These are phyloP conservation scores for Sarcophaga rosellei DNA, from an alignment of 2,888 invertebrate species.

Conservation along the genomic window DNA sequence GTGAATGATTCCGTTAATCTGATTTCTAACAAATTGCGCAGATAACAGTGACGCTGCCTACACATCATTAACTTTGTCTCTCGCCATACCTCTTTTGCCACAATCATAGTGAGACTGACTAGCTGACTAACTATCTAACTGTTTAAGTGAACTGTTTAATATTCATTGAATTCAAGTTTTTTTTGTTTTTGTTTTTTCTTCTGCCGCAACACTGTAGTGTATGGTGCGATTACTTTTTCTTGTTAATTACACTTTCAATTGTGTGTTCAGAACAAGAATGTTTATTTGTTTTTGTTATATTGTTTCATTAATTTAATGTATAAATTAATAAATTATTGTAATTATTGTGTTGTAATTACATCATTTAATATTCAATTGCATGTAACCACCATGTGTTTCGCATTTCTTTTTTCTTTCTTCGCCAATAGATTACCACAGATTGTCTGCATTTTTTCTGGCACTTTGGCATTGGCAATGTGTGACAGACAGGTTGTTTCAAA, in stretches of 20 bases:
- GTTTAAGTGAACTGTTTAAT: constrained; percentile 1
- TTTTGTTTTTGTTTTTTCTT: too few relatives aligned
- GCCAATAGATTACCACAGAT: background rate
- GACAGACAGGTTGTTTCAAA: too few relatives aligned
- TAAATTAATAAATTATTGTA: constrained; percentile 41
- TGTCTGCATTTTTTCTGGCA: background rate
- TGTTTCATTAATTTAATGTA: constrained; percentile 1
- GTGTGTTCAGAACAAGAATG: background rate
- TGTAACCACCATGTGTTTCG: background rate
- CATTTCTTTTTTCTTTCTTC: background rate
- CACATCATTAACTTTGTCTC: background rate
- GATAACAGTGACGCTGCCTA: background rate
- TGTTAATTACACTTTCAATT: constrained; percentile 30
- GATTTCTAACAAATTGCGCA: constrained; percentile 26
- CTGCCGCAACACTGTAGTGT: background rate
- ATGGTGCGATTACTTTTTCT: background rate
- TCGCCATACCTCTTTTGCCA: too few relatives aligned
- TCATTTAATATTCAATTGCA: constrained; percentile 34
- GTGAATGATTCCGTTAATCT: constrained; percentile 18
- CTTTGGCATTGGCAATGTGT: too few relatives aligned
- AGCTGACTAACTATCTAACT: background rate
- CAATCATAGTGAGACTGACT: too few relatives aligned
- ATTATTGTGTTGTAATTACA: constrained; percentile 23
- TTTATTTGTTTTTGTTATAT: background rate
- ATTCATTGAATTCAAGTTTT: constrained; percentile 1